These are phyloP conservation scores for Xerus rutilus DNA, from an alignment of 2,797 vertebrate species.

Conservation along the genomic window DNA sequence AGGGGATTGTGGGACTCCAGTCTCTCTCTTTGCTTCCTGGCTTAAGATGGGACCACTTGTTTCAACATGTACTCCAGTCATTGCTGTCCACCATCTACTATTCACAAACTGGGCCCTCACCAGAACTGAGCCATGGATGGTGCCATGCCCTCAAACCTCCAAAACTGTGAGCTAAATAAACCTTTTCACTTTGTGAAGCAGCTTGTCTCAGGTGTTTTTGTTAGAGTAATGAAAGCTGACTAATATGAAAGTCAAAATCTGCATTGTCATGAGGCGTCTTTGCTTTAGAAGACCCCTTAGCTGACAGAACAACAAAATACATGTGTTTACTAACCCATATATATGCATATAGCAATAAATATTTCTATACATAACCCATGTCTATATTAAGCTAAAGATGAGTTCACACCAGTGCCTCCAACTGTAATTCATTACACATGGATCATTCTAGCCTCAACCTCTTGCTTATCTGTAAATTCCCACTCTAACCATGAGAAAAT, in stretches of 20 bases:
- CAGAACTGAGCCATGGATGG: not conserved
- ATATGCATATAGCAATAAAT: not conserved
- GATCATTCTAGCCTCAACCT: not conserved
- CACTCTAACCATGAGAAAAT: not conserved
- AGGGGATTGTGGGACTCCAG: not conserved
- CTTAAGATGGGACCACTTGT: not conserved
- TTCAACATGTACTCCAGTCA: not conserved
- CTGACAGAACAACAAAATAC: not conserved
- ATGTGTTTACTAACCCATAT: not conserved
- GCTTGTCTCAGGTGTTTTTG: not conserved
- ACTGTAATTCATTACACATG: not conserved
- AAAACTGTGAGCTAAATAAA: not conserved
- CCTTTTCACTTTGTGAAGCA: not conserved
- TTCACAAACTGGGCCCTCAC: not conserved
- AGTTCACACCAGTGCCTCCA: not conserved
- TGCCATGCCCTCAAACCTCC: not conserved
- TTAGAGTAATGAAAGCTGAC: not conserved
- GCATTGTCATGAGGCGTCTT: not conserved
- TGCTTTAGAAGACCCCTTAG: not conserved
- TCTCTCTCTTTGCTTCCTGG: not conserved
- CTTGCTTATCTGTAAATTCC: not conserved
- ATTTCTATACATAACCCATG: not conserved
- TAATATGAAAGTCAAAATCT: not conserved
- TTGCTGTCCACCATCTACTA: not conserved
- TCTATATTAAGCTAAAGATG: not conserved